Evolutionary conservation across 2,113 vertebrate species (phyloP).

Genomic region (Hemiscyllium ocellatum): DNA sequence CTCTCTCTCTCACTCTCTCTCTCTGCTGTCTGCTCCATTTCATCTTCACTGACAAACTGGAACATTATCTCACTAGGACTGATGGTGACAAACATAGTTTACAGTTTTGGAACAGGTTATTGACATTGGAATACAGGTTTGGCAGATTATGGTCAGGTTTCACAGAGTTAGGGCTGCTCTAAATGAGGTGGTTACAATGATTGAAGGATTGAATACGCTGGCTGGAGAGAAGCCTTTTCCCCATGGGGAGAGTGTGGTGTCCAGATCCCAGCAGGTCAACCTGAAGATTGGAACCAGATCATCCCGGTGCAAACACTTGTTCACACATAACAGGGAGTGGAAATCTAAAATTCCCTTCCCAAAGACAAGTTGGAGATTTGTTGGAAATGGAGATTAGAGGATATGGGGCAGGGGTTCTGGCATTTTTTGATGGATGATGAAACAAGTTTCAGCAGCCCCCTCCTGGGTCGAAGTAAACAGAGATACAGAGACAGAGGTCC

Average conservation of each 20-base stretch:
- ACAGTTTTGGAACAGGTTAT: no score
- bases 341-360: background rate
- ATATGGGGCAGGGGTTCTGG: background rate
- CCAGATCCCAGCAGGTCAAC: no score
- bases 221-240: no score
- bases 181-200: background rate
- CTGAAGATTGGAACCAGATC: background rate
- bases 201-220: background rate
- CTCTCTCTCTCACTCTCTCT: background rate
- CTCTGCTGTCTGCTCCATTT: no score
- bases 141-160: no score
- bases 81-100: no score
- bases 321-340: background rate
- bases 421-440: background rate
- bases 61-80: no score
- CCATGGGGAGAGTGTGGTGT: no score
- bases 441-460: background rate
- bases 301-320: background rate
- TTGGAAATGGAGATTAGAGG: background rate
- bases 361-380: background rate
- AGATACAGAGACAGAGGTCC: background rate
- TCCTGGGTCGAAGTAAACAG: background rate
- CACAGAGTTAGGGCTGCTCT: background rate
- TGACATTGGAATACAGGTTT: no score
- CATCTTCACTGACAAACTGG: no score